Evolutionary conservation across 2,888 invertebrate species (phyloP).

Genomic region (Heteromurus nitidus): DNA sequence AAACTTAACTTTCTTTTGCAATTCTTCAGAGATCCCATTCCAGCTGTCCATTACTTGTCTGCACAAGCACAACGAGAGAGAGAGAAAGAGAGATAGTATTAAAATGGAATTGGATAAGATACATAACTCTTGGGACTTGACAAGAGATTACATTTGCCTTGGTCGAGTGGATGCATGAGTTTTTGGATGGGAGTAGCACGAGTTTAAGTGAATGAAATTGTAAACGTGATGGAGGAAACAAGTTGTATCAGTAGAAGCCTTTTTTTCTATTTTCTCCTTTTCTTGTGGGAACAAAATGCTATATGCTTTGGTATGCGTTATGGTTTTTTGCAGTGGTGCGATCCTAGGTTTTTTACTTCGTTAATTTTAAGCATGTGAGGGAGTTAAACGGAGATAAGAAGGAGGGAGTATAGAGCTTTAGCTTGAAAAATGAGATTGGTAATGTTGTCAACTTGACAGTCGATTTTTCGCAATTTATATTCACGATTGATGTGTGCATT

Average conservation of each 20-base stretch:
- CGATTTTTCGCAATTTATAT: conserved; percentile 31
- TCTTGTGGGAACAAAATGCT: too few species aligned
- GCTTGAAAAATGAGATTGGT: conserved; percentile 49
- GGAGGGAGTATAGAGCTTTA: too few species aligned
- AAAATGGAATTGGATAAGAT: conserved; percentile 58
- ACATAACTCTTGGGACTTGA: conserved; percentile 63
- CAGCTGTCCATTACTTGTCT: conserved; percentile 51
- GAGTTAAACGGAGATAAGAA: conserved; percentile 35
- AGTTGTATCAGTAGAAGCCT: too few species aligned
- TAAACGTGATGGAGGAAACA: too few species aligned
- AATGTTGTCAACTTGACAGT: conserved; percentile 4
- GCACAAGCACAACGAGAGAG: too few species aligned
- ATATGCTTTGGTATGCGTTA: too few species aligned
- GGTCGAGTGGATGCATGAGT: conserved; percentile 42
- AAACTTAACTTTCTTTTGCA: background rate
- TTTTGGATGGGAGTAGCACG: too few species aligned
- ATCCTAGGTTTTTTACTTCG: conserved; percentile 26
- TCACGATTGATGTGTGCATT: conserved; percentile 12
- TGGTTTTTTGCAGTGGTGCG: too few species aligned
- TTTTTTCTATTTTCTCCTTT: too few species aligned
- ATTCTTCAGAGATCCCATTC: conserved; percentile 41
- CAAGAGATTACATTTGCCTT: conserved; percentile 57
- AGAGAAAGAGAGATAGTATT: conserved; percentile 44
- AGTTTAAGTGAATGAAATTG: too few species aligned
- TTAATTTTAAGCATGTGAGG: conserved; percentile 48